Evolutionary conservation across 2,113 vertebrate species (phyloP).

Genomic region (Daphoenositta chrysoptera): DNA sequence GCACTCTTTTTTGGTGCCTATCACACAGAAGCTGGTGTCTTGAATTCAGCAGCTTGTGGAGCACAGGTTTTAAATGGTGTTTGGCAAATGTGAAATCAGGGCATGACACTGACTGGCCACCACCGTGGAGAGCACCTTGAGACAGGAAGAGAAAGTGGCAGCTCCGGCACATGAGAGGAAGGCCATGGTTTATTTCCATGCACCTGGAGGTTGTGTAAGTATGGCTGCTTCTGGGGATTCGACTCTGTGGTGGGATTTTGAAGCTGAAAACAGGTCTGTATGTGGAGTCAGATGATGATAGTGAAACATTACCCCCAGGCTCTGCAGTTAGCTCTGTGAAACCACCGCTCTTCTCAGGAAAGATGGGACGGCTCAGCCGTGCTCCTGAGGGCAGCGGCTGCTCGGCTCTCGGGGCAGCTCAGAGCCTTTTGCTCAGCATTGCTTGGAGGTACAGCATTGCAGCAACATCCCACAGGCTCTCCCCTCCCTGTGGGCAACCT

Average conservation of each 20-base stretch:
- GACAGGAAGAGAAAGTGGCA: neutral
- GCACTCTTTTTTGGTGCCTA: accelerated
- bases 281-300: neutral
- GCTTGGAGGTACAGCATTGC: accelerated
- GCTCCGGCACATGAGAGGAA: accelerated
- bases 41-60: neutral
- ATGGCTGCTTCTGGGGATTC: neutral
- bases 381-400: neutral
- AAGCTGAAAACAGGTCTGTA: accelerated
- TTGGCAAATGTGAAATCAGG: neutral
- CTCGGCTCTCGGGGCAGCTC: neutral
- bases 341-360: neutral
- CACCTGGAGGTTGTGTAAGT: neutral
- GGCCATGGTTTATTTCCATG: neutral
- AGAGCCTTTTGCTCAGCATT: accelerated
- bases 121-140: neutral
- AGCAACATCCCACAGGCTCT: neutral
- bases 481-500: accelerated
- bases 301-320: neutral
- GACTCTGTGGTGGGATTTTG: neutral
- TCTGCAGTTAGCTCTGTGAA: neutral
- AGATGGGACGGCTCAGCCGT: accelerated
- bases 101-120: accelerated
- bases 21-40: accelerated
- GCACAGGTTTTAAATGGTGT: accelerated